phyloP scores from a whole-genome alignment of 2,113 vertebrate species.

The Jacana jacana region DNA sequence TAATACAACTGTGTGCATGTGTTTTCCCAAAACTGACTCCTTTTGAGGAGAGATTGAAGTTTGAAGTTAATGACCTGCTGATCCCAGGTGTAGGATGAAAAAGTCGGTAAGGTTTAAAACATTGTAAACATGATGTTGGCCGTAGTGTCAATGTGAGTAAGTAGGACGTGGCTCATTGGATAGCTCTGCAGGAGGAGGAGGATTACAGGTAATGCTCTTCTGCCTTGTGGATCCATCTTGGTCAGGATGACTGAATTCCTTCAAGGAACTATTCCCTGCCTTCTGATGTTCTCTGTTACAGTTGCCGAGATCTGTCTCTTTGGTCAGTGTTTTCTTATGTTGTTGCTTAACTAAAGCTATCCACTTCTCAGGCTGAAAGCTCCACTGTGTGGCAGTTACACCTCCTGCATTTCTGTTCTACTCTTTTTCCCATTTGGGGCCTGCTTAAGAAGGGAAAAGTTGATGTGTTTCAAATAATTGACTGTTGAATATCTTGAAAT shows the following conservation, averaged over 20 bases:
- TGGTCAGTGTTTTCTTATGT: neutral
- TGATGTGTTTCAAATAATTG: constrained; percentile 66
- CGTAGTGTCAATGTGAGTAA: rapidly evolving
- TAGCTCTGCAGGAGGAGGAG: neutral
- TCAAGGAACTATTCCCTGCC: neutral
- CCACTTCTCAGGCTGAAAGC: constrained; percentile 16
- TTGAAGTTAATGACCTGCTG: neutral
- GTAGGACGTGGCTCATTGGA: neutral
- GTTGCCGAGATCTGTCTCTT: neutral
- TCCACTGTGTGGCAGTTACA: neutral
- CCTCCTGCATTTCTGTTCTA: constrained; percentile 35
- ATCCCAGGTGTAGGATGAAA: neutral
- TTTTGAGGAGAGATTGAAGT: neutral
- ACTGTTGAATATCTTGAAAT: constrained; percentile 73
- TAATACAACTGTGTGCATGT: neutral
- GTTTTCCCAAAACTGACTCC: neutral
- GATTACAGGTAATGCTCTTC: neutral
- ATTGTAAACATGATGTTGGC: neutral
- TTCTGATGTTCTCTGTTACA: neutral
- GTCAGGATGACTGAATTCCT: neutral
- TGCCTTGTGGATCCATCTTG: neutral
- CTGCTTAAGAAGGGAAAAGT: constrained; percentile 64
- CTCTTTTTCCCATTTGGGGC: neutral
- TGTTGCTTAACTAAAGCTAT: neutral
- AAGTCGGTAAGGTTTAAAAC: neutral